Evolutionary conservation across 2,888 invertebrate species (phyloP), one percentile per base, ranked within the genome.

Genomic region (Meteorus cinctellus): DNA sequence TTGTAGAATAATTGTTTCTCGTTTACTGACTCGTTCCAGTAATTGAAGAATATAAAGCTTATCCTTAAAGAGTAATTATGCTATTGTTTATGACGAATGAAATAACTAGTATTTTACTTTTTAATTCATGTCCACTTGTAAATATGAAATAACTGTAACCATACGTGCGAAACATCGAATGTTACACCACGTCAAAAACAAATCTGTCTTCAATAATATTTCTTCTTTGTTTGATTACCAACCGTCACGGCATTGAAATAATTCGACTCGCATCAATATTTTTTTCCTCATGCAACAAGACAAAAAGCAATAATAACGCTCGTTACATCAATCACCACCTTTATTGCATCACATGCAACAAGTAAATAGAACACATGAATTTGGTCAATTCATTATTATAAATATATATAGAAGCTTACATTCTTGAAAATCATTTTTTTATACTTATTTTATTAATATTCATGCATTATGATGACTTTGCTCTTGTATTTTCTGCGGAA

Each of bases 121-220:
- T 75, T 79, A 79, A 78, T 78, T 79, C 31, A 27, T 79, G 78
- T 79, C 78, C 77, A 78, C 75, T 73, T 79, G 79, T 79, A 79
- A 79, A 79, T 79, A 78, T 78, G 55, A 69, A 59, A 65, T 48
- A 65, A 72, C 75, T 77, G 77, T 55, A 55, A n/a, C 19, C 55
- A 27, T 73, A 71, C 76, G 73, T 76, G 75, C 76, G 72, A 77
- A 72, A 72, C 72, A 60, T 72, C 51, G 66, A 65, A n/a, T 24
- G 24, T 72, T 41, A 62, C 45, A 16, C 6, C 31, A 63, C 45
- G 51, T 70, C 34, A 62, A 73, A 45, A 66, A 68, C 63, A 60
- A 59, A 72, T 36, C 45, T 74, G 68, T 60, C 60, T 14, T 62
- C 62, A 31, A 31, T 62, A 31, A 62, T 55, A 55, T 55, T 55